These are phyloP conservation scores for Ips typographus DNA, from an alignment of 1,140 invertebrate genomes.

Conservation along the genomic window DNA sequence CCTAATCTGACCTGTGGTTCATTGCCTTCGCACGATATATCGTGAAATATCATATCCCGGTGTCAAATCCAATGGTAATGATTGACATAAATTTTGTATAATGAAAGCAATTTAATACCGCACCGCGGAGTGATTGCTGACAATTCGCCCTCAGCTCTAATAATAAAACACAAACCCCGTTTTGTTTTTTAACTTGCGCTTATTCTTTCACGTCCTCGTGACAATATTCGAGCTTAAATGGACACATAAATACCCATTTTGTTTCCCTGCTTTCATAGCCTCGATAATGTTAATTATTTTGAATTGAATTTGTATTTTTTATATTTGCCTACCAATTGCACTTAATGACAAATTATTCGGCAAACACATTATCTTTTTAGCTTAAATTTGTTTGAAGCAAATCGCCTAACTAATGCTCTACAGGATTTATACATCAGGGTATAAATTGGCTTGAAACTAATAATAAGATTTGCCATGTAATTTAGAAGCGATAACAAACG, in stretches of 20 bases:
- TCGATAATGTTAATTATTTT: too few species aligned
- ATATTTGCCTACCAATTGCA: too few species aligned
- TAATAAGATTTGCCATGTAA: too few species aligned
- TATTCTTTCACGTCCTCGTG: slow-evolving; percentile 30
- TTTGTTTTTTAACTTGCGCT: slow-evolving; percentile 34
- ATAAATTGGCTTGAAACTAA: too few species aligned
- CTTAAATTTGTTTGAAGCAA: too few species aligned
- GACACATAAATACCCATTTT: slow-evolving; percentile 14
- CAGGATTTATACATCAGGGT: too few species aligned
- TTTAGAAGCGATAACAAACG: too few species aligned
- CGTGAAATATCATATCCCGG: slow-evolving; percentile 51
- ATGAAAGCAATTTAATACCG: slow-evolving; percentile 50
- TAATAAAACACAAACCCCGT: slow-evolving; percentile 45
- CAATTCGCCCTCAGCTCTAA: slow-evolving; percentile 39
- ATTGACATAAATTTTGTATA: slow-evolving; percentile 54
- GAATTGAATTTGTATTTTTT: too few species aligned
- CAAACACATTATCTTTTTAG: too few species aligned
- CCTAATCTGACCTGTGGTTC: slow-evolving; percentile 50
- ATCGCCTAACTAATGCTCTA: too few species aligned
- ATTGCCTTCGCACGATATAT: slow-evolving; percentile 48
- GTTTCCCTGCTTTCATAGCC: too few species aligned
- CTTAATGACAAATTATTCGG: too few species aligned
- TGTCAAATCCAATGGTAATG: slow-evolving; percentile 53
- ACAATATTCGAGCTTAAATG: slow-evolving; percentile 31
- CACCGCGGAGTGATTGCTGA: slow-evolving; percentile 36